Percentiles rank a stretch among this genome's conserved stretches.
Evolutionary conservation across 2,888 invertebrate genomes (phyloP).

Genomic region (Ormyrus pomaceus): DNA sequence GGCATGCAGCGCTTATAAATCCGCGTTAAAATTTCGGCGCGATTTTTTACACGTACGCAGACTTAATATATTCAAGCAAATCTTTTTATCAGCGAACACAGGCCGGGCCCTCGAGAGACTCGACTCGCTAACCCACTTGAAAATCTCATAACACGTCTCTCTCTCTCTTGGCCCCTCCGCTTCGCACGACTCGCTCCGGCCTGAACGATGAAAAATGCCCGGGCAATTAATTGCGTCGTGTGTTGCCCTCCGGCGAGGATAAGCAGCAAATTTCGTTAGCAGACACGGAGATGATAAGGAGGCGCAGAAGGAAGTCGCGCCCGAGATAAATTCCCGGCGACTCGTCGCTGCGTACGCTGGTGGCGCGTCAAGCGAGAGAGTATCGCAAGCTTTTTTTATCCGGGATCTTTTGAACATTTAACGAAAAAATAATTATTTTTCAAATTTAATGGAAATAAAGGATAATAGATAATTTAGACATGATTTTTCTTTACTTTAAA

Average conservation of each 20-base stretch:
- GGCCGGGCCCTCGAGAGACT: conserved; percentile 27
- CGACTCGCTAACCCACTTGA: conserved; percentile 55
- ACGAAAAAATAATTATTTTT: no score
- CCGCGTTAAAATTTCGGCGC: conserved; percentile 13
- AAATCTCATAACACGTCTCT: conserved; percentile 51
- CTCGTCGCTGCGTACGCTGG: conserved; percentile 22
- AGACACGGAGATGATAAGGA: conserved; percentile 47
- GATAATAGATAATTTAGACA: no score
- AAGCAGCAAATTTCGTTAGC: conserved; percentile 54
- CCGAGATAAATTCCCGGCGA: conserved; percentile 43
- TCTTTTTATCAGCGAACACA: conserved; percentile 52
- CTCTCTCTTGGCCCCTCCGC: background rate
- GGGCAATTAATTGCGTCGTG: conserved; percentile 53
- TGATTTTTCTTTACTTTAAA: no score
- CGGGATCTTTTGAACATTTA: conserved; percentile 25
- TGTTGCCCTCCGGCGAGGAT: conserved; percentile 40
- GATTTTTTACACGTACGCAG: conserved; percentile 36
- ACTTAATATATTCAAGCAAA: conserved; percentile 51
- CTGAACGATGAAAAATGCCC: conserved; percentile 48
- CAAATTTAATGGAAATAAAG: no score
- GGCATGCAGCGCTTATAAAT: conserved; percentile 15
- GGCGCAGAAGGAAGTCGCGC: conserved; percentile 41
- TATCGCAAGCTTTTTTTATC: conserved; percentile 32
- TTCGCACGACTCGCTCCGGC: background rate
- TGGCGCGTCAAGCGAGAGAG: conserved; percentile 17